Conservation (phyloP, 1,140 invertebrate genomes). For the Dendrolimus kikuchii region DNA sequence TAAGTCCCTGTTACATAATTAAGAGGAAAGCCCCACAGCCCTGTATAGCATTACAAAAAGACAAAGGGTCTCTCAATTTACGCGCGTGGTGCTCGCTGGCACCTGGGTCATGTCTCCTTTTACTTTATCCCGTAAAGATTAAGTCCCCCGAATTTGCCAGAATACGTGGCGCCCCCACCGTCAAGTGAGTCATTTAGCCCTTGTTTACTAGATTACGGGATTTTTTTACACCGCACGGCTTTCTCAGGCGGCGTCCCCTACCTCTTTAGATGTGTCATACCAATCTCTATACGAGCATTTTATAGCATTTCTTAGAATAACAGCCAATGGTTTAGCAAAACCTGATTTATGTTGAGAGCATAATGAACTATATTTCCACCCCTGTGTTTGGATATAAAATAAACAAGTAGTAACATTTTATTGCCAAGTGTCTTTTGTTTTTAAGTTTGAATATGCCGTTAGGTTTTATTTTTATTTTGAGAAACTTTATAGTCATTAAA, state of each 20-base stretch:
- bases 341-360: conserved; percentile 9
- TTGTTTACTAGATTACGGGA: conserved; percentile 70
- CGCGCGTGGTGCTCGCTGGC: conserved; percentile 40
- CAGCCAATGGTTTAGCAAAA: conserved; percentile 15
- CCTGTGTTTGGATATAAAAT: too few species aligned
- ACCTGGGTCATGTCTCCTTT: conserved; percentile 69
- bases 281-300: conserved; percentile 26
- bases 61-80: conserved; percentile 52
- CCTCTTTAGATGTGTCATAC: conserved; percentile 34
- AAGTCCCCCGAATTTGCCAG: conserved; percentile 55
- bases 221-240: conserved; percentile 63
- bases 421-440: too few species aligned
- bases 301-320: conserved; percentile 24
- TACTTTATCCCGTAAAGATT: conserved; percentile 69
- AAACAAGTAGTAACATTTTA: too few species aligned
- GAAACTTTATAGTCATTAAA: too few species aligned
- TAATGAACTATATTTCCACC: background rate
- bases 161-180: conserved; percentile 53
- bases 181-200: conserved; percentile 66
- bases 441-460: too few species aligned
- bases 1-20: conserved; percentile 48
- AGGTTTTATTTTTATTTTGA: too few species aligned
- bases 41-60: conserved; percentile 31
- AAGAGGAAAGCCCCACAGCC: conserved; percentile 37
- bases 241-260: conserved; percentile 26